These are phyloP conservation scores for Bedellia somnulentella DNA, from an alignment of 2,888 invertebrate genomes.

Conservation along the genomic window DNA sequence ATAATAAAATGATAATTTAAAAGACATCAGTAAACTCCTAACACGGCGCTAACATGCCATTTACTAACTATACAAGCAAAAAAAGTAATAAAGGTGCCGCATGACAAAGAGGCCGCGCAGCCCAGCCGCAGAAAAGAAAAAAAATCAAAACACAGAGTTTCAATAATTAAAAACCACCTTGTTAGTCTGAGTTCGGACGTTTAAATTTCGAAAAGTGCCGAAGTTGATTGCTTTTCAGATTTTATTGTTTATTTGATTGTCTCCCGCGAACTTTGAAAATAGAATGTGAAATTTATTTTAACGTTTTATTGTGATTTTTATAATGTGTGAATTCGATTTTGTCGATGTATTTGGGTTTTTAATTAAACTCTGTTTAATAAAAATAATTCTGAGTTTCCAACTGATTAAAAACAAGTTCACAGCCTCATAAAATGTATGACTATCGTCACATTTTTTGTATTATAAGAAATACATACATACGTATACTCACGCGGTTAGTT, in stretches of 20 bases:
- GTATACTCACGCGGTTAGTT: too few relatives aligned
- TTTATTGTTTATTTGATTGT: constrained; percentile 51
- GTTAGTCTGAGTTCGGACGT: constrained; percentile 33
- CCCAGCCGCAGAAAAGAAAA: constrained; percentile 25
- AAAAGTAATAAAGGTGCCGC: constrained; percentile 23
- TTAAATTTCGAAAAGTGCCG: constrained; percentile 31
- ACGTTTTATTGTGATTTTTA: too few relatives aligned
- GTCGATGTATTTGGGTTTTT: too few relatives aligned
- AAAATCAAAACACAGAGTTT: constrained; percentile 49
- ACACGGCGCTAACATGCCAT: constrained; percentile 5
- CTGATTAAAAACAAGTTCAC: too few relatives aligned
- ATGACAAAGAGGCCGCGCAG: constrained; percentile 32
- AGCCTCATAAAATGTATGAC: too few relatives aligned
- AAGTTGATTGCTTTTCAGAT: constrained; percentile 31
- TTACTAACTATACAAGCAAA: too few relatives aligned
- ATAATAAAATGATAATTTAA: neutral
- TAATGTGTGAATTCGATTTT: too few relatives aligned
- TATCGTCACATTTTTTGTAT: too few relatives aligned
- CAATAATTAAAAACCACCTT: constrained; percentile 54
- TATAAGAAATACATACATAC: too few relatives aligned
- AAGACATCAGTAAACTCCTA: neutral
- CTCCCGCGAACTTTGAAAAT: constrained; percentile 10
- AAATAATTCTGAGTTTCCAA: too few relatives aligned
- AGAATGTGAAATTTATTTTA: too few relatives aligned
- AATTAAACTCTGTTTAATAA: too few relatives aligned